These are phyloP conservation scores for Andrena hattorfiana DNA, from an alignment of 2,888 invertebrate species.

Conservation along the genomic window DNA sequence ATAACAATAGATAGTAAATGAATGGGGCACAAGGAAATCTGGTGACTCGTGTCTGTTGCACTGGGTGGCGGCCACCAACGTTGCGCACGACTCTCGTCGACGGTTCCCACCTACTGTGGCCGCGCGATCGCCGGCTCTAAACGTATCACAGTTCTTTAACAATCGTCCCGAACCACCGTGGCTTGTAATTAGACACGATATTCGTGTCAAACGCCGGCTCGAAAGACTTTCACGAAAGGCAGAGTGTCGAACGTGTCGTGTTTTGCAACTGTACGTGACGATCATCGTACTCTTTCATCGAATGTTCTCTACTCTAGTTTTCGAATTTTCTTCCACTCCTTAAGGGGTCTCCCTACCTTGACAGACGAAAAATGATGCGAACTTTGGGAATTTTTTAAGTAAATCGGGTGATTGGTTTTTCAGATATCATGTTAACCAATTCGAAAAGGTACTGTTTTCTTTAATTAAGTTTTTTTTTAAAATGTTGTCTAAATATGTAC, in stretches of 20 bases:
- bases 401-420: no score
- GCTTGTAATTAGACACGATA: conserved; percentile 73
- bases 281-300: conserved; percentile 42
- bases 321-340: neutral
- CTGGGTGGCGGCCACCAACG: conserved; percentile 76
- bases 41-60: conserved; percentile 56
- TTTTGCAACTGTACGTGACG: conserved; percentile 44
- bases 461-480: no score
- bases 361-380: neutral
- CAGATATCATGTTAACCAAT: no score
- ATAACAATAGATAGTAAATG: conserved; percentile 57
- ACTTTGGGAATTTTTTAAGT: no score
- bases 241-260: conserved; percentile 39
- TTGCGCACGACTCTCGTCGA: conserved; percentile 69
- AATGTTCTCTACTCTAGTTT: no score
- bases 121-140: conserved; percentile 63
- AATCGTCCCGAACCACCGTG: conserved; percentile 64
- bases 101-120: conserved; percentile 69
- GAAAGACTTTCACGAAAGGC: conserved; percentile 66
- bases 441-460: no score
- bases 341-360: neutral
- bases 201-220: conserved; percentile 65
- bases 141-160: conserved; percentile 71
- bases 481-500: no score
- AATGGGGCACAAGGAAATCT: conserved; percentile 60